Conservation (phyloP, 1,140 invertebrate genomes). For the Neodiprion fabricii region DNA sequence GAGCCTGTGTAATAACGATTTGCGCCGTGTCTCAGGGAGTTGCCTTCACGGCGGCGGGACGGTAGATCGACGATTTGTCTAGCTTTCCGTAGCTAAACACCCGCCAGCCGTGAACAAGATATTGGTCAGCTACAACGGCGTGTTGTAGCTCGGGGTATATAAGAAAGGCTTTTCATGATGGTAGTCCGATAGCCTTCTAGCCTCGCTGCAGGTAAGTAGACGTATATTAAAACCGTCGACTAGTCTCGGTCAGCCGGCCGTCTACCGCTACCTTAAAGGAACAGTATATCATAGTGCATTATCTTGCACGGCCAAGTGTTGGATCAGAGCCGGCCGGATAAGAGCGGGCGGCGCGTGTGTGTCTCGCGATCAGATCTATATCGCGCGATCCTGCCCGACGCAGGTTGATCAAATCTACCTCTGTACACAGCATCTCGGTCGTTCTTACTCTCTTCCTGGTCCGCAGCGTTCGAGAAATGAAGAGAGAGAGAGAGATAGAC, state of each 20-base stretch:
- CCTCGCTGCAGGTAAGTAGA: background rate
- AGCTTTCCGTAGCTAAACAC: constrained; percentile 14
- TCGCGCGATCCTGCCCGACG: constrained; percentile 27
- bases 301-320: constrained; percentile 14
- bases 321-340: constrained; percentile 2
- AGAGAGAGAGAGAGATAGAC: too few relatives aligned
- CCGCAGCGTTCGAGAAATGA: background rate
- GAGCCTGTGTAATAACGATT: background rate
- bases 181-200: constrained; percentile 4
- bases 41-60: constrained; percentile 6
- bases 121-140: constrained; percentile 6
- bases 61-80: constrained; percentile 12
- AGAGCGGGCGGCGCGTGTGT: constrained; percentile 32
- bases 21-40: background rate
- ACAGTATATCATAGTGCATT: constrained; percentile 14
- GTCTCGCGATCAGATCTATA: constrained; percentile 22
- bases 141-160: background rate
- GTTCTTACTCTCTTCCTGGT: constrained; percentile 1
- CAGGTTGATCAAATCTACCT: constrained; percentile 31
- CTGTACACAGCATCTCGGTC: background rate
- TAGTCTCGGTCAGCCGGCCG: background rate
- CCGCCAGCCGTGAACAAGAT: constrained; percentile 1
- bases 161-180: background rate
- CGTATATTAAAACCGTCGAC: background rate
- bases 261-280: constrained; percentile 7